Conservation (phyloP, 2,888 invertebrate species). For the Drosophila nigricruria region DNA sequence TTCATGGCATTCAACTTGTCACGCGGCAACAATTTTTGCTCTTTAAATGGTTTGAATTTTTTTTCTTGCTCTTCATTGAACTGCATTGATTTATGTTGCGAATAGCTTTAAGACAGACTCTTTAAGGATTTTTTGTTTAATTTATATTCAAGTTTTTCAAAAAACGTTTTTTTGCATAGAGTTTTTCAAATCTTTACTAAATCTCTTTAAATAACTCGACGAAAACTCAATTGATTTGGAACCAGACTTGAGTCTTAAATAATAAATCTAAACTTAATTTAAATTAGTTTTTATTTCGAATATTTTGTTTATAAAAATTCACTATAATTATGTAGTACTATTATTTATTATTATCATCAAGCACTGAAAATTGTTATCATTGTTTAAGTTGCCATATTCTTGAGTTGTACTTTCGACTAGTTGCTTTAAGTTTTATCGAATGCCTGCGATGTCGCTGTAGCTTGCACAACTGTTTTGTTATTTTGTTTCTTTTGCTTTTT, state of each 20-base stretch:
- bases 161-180: background rate
- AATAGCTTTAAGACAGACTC: background rate
- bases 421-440: background rate
- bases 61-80: background rate
- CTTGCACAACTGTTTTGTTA: slow-evolving; percentile 42
- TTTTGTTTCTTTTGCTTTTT: slow-evolving; percentile 7
- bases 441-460: slow-evolving; percentile 24
- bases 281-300: too few species aligned
- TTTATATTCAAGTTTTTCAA: background rate
- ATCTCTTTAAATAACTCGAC: too few species aligned
- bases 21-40: slow-evolving; percentile 1
- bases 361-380: too few species aligned
- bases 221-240: too few species aligned
- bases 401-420: background rate
- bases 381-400: background rate
- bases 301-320: too few species aligned
- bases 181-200: too few species aligned
- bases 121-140: background rate
- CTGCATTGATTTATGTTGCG: background rate
- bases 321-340: too few species aligned
- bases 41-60: slow-evolving; percentile 11
- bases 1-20: slow-evolving; percentile 16
- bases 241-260: too few species aligned
- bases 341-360: too few species aligned
- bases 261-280: too few species aligned